Conservation (phyloP, 2,888 invertebrate species). For the Strigamia crassipes region DNA sequence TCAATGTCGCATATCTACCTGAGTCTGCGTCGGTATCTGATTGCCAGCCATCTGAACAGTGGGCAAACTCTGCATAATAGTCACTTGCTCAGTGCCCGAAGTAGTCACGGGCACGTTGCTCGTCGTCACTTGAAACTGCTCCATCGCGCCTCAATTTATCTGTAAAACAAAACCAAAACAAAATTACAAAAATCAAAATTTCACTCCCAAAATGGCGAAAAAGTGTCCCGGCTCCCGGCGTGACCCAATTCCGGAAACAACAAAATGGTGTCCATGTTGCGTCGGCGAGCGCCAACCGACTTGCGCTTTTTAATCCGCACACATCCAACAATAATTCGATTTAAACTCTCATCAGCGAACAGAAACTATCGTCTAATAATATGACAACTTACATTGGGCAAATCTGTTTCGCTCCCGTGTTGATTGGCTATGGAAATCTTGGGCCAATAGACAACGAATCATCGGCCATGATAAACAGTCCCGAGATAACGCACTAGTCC, state of each 20-base stretch:
- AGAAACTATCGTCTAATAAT: conserved; percentile 63
- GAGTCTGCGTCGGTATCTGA: conserved; percentile 49
- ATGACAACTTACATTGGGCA: conserved; percentile 76
- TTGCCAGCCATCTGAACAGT: conserved; percentile 51
- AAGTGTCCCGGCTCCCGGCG: not conserved
- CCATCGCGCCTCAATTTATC: conserved; percentile 48
- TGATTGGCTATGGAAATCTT: conserved; percentile 76
- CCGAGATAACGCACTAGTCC: not conserved
- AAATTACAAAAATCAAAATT: not conserved
- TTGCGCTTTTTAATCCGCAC: not conserved
- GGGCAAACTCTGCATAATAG: conserved; percentile 52
- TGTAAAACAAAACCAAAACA: not conserved
- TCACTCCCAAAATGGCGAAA: not conserved
- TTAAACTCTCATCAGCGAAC: conserved; percentile 49
- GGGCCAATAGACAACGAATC: conserved; percentile 80
- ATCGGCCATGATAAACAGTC: conserved; percentile 50
- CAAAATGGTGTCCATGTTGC: not conserved
- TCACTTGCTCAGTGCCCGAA: conserved; percentile 51
- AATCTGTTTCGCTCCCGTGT: conserved; percentile 68
- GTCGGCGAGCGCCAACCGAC: too few relatives aligned
- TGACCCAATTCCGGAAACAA: not conserved
- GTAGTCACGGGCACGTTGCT: conserved; percentile 45
- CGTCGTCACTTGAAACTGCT: conserved; percentile 52
- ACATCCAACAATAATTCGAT: not conserved
- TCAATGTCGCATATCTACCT: not conserved